Evolutionary conservation across 2,797 vertebrate species (phyloP).

Genomic region (Trichosurus vulpecula): DNA sequence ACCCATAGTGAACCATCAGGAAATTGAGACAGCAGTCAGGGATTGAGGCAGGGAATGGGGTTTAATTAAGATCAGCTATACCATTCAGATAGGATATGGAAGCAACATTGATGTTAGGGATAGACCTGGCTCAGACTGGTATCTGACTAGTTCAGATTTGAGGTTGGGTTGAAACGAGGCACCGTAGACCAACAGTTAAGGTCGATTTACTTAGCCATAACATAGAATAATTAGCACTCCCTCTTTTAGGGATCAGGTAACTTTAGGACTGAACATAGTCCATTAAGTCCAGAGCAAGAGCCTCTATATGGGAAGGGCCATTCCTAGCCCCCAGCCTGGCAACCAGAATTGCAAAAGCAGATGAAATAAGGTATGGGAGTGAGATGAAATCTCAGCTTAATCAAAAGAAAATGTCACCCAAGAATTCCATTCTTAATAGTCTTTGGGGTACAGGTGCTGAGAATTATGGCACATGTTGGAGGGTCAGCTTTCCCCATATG

Average conservation of each 20-base stretch:
- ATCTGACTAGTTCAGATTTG: background rate
- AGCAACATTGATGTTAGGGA: background rate
- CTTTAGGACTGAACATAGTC: no score
- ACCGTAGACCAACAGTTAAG: background rate
- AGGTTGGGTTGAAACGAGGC: background rate
- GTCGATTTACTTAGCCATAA: background rate
- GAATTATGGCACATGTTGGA: background rate
- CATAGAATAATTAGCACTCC: background rate
- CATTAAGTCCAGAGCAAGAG: no score
- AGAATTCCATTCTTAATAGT: background rate
- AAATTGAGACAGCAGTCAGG: background rate
- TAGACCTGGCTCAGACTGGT: background rate
- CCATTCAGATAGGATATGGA: background rate
- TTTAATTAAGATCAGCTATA: background rate
- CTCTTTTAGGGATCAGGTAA: no score
- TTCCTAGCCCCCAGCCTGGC: no score
- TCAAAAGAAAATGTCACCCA: background rate
- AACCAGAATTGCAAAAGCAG: no score
- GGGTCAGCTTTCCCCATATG: background rate
- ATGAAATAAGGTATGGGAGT: background rate
- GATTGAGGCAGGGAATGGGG: background rate
- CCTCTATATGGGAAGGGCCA: no score
- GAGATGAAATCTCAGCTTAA: background rate
- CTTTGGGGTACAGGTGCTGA: background rate
- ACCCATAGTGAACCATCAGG: background rate